Evolutionary conservation across 1,140 invertebrate genomes (phyloP), one percentile per base, ranked within the genome.

Genomic region (Gerris buenoi): DNA sequence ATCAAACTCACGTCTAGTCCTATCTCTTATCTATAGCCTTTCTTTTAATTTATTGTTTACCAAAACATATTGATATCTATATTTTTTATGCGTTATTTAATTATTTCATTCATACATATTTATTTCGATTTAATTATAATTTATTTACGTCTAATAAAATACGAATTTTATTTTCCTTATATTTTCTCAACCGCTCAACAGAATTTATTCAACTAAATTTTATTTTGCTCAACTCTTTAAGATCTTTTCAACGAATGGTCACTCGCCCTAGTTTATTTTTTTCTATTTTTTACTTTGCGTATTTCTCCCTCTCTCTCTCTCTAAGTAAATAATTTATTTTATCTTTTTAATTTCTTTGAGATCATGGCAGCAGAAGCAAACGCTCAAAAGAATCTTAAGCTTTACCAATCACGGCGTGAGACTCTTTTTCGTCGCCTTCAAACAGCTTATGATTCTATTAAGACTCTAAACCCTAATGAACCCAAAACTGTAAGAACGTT

Each of bases 151-250:
- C n/a, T n/a, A n/a, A n/a, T n/a, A n/a, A n/a, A n/a, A n/a, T n/a
- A n/a, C n/a, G n/a, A n/a, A n/a, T n/a, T n/a, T n/a, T n/a, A n/a
- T n/a, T n/a, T n/a, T n/a, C n/a, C n/a, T n/a, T n/a, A n/a, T n/a
- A n/a, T n/a, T n/a, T n/a, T n/a, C n/a, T n/a, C n/a, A n/a, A n/a
- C n/a, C n/a, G n/a, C n/a, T n/a, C n/a, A n/a, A n/a, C n/a, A n/a
- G 89, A 46, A 10, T 46, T 46, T 46, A 10, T 46, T 46, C 33
- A 46, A 46, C 5, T 46, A 5, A 46, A 46, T 5, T 46, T 18
- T 46, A 46, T 46, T 18, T 46, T 46, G 5, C 33, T 46, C 18
- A 46, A 10, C 5, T 46, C 18, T 5, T 46, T 18, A 46, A 46
- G 33, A 5, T 46, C 33, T 46, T 10, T 46, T 18, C 5, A 46